These are phyloP conservation scores for Theretra japonica DNA, from an alignment of 2,888 invertebrate species.

Conservation along the genomic window DNA sequence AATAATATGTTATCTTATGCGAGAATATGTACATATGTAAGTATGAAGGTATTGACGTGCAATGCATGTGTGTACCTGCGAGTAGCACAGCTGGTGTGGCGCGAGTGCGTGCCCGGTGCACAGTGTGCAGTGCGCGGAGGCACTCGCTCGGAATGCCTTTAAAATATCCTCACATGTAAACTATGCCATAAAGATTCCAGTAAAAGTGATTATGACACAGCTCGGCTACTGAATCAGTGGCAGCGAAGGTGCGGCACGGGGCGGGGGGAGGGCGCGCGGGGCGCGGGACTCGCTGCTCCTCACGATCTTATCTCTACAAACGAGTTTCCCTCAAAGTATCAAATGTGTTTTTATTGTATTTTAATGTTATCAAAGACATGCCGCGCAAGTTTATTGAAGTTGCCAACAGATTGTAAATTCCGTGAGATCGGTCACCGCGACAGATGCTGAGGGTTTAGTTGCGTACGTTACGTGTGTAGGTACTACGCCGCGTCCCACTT, in stretches of 20 bases:
- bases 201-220: constrained; percentile 11
- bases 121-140: no score
- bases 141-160: not conserved
- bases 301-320: constrained; percentile 17
- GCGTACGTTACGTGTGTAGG: not conserved
- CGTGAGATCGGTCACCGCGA: not conserved
- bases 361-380: constrained; percentile 15
- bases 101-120: not conserved
- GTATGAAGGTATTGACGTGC: no score
- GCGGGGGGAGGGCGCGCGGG: not conserved
- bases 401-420: not conserved
- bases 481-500: no score
- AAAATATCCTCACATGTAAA: constrained; percentile 8
- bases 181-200: constrained; percentile 10
- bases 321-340: constrained; percentile 5
- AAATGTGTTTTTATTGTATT: constrained; percentile 2
- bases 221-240: constrained; percentile 9
- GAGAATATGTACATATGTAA: no score
- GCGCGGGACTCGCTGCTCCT: not conserved
- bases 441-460: not conserved
- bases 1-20: no score
- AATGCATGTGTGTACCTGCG: no score
- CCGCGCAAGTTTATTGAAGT: not conserved
- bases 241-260: not conserved
- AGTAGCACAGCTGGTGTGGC: not conserved